Evolutionary conservation across 2,888 invertebrate species (phyloP).

Genomic region (Mythimna lalbum): DNA sequence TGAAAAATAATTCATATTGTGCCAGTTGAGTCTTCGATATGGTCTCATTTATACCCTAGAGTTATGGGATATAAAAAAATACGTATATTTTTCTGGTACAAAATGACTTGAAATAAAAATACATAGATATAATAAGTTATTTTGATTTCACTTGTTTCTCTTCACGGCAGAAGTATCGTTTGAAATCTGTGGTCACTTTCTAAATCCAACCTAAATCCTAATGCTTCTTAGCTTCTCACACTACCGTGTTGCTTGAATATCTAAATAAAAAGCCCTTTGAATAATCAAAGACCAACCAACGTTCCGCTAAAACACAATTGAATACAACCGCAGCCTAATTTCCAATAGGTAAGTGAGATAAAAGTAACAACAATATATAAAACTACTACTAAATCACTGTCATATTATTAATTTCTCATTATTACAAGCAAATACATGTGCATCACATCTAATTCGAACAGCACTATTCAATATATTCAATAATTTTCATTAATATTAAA

Average conservation of each 20-base stretch:
- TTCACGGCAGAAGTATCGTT: slow-evolving; percentile 18
- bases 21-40: too few species aligned
- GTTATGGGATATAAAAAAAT: too few species aligned
- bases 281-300: background rate
- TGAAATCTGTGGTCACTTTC: slow-evolving; percentile 44
- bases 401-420: slow-evolving; percentile 10
- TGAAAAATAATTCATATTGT: too few species aligned
- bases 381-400: background rate
- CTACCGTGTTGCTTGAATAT: slow-evolving; percentile 67
- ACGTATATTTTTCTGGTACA: background rate
- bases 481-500: slow-evolving; percentile 20
- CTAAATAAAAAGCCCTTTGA: background rate
- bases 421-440: slow-evolving; percentile 28
- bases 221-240: slow-evolving; percentile 84
- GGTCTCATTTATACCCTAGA: too few species aligned
- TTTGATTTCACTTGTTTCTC: slow-evolving; percentile 17
- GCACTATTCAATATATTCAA: slow-evolving; percentile 25
- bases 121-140: background rate
- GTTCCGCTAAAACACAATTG: slow-evolving; percentile 6
- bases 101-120: background rate
- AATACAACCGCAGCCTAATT: slow-evolving; percentile 11
- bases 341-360: slow-evolving; percentile 28
- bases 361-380: slow-evolving; percentile 3
- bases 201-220: slow-evolving; percentile 62
- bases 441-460: slow-evolving; percentile 17